Conservation (phyloP, 2,797 vertebrate genomes). For the Thalassophryne amazonica region DNA sequence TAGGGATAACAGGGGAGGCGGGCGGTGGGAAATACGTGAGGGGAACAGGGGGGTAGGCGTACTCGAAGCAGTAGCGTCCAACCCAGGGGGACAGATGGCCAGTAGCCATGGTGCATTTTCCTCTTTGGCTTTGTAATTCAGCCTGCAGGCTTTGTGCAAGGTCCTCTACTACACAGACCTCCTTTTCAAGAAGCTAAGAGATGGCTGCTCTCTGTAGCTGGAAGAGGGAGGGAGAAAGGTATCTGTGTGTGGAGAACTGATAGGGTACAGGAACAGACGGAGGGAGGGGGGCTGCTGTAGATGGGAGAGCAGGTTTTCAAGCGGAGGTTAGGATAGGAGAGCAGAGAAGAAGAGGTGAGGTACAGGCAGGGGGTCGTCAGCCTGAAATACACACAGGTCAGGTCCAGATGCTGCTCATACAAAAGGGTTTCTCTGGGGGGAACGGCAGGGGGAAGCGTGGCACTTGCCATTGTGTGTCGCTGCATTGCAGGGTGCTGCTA, state of each 20-base stretch:
- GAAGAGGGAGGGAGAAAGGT: constrained; percentile 33
- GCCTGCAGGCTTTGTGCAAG: constrained; percentile 83
- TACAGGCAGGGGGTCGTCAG: constrained; percentile 77
- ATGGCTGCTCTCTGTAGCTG: constrained; percentile 74
- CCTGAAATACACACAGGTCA: constrained; percentile 86
- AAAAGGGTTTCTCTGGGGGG: constrained; percentile 91
- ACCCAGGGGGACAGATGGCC: constrained; percentile 93
- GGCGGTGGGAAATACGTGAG: constrained; percentile 70
- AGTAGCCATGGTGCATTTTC: constrained; percentile 74
- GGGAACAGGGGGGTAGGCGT: constrained; percentile 54
- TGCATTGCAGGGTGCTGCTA: constrained; percentile 96
- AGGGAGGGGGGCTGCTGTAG: constrained; percentile 23
- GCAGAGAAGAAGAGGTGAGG: constrained; percentile 23
- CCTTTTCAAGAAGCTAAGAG: constrained; percentile 75
- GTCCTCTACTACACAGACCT: constrained; percentile 80
- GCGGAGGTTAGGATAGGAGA: constrained; percentile 42
- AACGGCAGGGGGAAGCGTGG: constrained; percentile 87
- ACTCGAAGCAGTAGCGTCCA: constrained; percentile 70
- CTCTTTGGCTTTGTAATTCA: constrained; percentile 83
- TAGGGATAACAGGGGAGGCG: constrained; percentile 68
- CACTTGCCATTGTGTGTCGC: constrained; percentile 87
- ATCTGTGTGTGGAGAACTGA: constrained; percentile 53
- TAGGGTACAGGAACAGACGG: constrained; percentile 32
- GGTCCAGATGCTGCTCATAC: constrained; percentile 93
- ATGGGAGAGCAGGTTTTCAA: constrained; percentile 56